Evolutionary conservation across 2,888 invertebrate species (phyloP).

Genomic region (Plebejus melissa): DNA sequence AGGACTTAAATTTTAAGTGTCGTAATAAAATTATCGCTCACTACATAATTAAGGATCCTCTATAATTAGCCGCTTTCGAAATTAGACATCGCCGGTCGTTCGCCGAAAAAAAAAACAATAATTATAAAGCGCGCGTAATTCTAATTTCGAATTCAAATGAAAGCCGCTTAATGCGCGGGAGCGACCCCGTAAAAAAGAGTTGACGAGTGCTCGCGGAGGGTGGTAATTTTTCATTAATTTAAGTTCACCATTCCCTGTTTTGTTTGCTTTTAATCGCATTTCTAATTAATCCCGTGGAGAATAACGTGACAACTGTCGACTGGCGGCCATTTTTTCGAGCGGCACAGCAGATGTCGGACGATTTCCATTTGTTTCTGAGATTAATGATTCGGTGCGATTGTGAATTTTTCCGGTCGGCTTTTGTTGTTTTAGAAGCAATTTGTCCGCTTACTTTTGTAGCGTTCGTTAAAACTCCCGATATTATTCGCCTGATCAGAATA

Average conservation of each 20-base stretch:
- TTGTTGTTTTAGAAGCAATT: conserved; percentile 80
- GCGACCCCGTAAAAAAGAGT: conserved; percentile 78
- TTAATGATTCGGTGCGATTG: conserved; percentile 79
- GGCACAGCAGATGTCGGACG: conserved; percentile 78
- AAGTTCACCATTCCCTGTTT: conserved; percentile 80
- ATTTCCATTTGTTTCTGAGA: conserved; percentile 80
- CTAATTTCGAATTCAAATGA: conserved; percentile 80
- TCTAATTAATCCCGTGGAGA: conserved; percentile 80
- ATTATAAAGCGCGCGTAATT: conserved; percentile 79
- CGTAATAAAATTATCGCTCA: conserved; percentile 26
- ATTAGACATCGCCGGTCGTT: conserved; percentile 69
- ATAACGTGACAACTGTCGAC: conserved; percentile 80
- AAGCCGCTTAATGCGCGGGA: conserved; percentile 80
- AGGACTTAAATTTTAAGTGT: conserved; percentile 22
- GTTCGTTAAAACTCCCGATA: conserved; percentile 74
- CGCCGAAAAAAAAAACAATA: conserved; percentile 71
- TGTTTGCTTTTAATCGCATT: conserved; percentile 80
- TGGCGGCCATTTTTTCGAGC: conserved; percentile 73
- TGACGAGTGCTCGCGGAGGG: conserved; percentile 77
- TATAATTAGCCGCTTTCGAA: conserved; percentile 60
- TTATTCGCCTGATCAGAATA: conserved; percentile 66
- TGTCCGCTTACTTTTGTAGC: conserved; percentile 77
- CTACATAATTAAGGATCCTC: conserved; percentile 43
- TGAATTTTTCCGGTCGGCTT: conserved; percentile 79
- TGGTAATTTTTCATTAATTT: conserved; percentile 80